phyloP scores from a whole-genome alignment of 2,888 invertebrate genomes.

The Anthoptus insignis region DNA sequence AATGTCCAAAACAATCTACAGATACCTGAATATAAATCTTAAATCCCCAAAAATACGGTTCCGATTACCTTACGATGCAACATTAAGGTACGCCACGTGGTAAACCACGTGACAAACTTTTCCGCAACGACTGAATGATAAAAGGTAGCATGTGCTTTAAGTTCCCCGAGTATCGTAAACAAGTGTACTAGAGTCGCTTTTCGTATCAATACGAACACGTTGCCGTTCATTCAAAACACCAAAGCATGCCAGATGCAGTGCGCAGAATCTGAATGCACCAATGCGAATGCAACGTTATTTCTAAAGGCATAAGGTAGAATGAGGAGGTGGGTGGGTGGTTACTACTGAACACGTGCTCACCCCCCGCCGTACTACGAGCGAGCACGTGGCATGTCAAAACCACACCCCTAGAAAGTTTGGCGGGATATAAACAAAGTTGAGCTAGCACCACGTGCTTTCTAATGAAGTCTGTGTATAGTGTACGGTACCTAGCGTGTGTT shows the following conservation, averaged over 20 bases:
- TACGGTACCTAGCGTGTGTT: slow-evolving; percentile 50
- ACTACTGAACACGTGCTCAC: slow-evolving; percentile 61
- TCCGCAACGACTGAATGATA: slow-evolving; percentile 37
- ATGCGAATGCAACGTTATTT: slow-evolving; percentile 41
- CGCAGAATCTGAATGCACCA: slow-evolving; percentile 64
- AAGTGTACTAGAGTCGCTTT: slow-evolving; percentile 43
- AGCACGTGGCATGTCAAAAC: slow-evolving; percentile 59
- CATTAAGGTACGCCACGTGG: slow-evolving; percentile 19
- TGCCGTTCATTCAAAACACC: slow-evolving; percentile 46
- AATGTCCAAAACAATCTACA: too few relatives aligned
- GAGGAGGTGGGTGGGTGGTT: slow-evolving; percentile 50
- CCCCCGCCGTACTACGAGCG: slow-evolving; percentile 49
- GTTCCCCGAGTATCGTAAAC: slow-evolving; percentile 23
- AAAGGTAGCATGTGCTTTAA: slow-evolving; percentile 22
- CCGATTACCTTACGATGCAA: slow-evolving; percentile 11
- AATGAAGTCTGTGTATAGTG: slow-evolving; percentile 18
- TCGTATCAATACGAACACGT: slow-evolving; percentile 41
- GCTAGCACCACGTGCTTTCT: slow-evolving; percentile 19
- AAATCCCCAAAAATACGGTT: slow-evolving; percentile 21
- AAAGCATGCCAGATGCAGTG: slow-evolving; percentile 56
- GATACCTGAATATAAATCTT: too few relatives aligned
- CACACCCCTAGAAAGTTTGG: slow-evolving; percentile 60
- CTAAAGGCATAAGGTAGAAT: slow-evolving; percentile 44
- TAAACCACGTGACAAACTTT: slow-evolving; percentile 15
- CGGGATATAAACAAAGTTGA: slow-evolving; percentile 49